Evolutionary conservation across 1,140 invertebrate genomes (phyloP), one percentile per base, ranked within the genome.

Genomic region (Brachionus paranguensis): DNA sequence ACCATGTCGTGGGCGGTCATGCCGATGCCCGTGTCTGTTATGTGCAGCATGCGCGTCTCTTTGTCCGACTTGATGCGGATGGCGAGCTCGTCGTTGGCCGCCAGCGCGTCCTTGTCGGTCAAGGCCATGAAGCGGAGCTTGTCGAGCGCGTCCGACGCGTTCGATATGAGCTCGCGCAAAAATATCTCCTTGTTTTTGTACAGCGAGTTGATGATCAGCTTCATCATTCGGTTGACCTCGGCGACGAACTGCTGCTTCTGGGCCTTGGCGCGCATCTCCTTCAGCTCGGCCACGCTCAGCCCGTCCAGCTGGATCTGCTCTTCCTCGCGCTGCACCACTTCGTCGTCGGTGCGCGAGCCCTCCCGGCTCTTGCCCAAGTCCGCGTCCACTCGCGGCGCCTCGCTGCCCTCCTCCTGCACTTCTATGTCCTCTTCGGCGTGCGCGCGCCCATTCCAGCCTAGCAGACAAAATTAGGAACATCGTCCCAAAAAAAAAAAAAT

Each of bases 131-230:
- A 91, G 65, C 98, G 87, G 45, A 91, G 89, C 85, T 90, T 90
- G 85, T 90, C 89, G 74, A 90, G 85, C 20, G 89, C 89, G 88
- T 90, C 89, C 47, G 89, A 90, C 33, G 89, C 89, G 90, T 99
- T 99, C 0, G 96, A 98, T 86, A 99, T 98, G 87, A 99, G 91
- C 90, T 99, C 97, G 87, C 97, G 92, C 27, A 99, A 91, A 92
- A 97, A 99, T 86, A 99, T 99, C 91, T 99, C 97, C 90, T 99
- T 99, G 89, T 99, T 99, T 85, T 95, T 93, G 89, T 99, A 99
- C 0, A 99, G 91, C 0, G 96, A 99, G 90, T 99, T 99, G 87
- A 99, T 99, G 88, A 99, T 99, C 20, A 99, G 92, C 90, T 99
- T 99, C 97, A 99, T 99, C 96, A 99, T 98, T 41, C 97, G 94